Percentiles rank a stretch among this genome's conserved stretches.
These are phyloP conservation scores for Oophaga sylvatica DNA, from an alignment of 2,797 vertebrate species.

Conservation along the genomic window DNA sequence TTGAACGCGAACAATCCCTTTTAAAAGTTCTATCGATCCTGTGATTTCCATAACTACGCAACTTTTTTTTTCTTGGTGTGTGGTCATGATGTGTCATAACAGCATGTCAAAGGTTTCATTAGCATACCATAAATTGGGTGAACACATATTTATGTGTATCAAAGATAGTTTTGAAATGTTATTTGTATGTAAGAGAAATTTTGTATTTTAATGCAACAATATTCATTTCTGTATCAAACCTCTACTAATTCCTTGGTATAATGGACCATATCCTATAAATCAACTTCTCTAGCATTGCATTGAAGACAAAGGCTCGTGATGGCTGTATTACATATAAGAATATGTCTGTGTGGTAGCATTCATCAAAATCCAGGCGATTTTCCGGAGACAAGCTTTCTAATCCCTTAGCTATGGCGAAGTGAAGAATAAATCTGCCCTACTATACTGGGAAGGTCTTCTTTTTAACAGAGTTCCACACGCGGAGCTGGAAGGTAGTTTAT, in stretches of 20 bases:
- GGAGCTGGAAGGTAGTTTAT: constrained; percentile 75
- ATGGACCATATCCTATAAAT: background rate
- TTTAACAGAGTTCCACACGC: constrained; percentile 67
- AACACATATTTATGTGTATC: too few species aligned
- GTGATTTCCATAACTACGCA: too few species aligned
- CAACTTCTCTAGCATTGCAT: background rate
- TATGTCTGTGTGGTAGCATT: background rate
- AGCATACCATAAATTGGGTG: too few species aligned
- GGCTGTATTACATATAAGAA: constrained; percentile 16
- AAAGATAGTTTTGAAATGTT: background rate
- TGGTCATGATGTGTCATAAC: too few species aligned
- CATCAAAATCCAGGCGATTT: constrained; percentile 25
- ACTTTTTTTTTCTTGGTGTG: too few species aligned
- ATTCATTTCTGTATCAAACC: background rate
- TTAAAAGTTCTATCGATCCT: too few species aligned
- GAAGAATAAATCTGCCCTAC: constrained; percentile 30
- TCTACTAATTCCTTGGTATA: background rate
- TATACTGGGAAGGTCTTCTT: constrained; percentile 48
- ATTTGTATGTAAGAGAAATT: background rate
- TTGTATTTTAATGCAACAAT: background rate
- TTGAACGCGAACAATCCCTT: too few species aligned
- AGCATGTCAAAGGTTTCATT: too few species aligned
- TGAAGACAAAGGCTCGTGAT: background rate
- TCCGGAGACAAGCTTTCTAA: background rate
- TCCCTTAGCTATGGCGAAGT: background rate